These are phyloP conservation scores for Beaufortia kweichowensis DNA, from an alignment of 2,113 vertebrate genomes.

Conservation along the genomic window DNA sequence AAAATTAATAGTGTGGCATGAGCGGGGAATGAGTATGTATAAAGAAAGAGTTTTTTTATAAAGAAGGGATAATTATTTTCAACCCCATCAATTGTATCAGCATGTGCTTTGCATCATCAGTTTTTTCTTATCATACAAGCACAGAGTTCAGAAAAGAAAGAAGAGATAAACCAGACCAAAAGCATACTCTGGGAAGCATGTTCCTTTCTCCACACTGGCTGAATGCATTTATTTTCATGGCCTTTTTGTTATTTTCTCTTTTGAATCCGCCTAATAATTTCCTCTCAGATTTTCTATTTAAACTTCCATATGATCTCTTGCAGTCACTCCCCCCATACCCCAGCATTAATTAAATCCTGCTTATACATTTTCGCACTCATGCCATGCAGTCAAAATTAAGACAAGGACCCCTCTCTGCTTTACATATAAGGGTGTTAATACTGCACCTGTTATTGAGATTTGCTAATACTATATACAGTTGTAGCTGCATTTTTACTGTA, in stretches of 20 bases:
- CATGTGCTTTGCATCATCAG: not conserved
- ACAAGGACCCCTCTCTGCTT: not conserved
- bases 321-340: not conserved
- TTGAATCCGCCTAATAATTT: not conserved
- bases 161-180: not conserved
- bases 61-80: not conserved
- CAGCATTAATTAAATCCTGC: not conserved
- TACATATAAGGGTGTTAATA: slow-evolving; percentile 41
- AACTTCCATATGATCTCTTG: not conserved
- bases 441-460: slow-evolving; percentile 33
- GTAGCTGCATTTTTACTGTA: too few relatives aligned
- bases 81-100: not conserved
- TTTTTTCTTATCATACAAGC: not conserved
- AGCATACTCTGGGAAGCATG: not conserved
- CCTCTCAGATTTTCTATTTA: not conserved
- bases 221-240: not conserved
- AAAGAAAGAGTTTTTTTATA: slow-evolving; percentile 12
- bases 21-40: too few relatives aligned
- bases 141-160: not conserved
- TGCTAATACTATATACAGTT: slow-evolving; percentile 1
- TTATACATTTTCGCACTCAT: not conserved
- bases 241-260: not conserved
- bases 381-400: slow-evolving; percentile 32
- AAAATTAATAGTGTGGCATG: not conserved
- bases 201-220: not conserved